Evolutionary conservation across 1,140 invertebrate species (phyloP).

Genomic region (Lysiphlebus fabarum): DNA sequence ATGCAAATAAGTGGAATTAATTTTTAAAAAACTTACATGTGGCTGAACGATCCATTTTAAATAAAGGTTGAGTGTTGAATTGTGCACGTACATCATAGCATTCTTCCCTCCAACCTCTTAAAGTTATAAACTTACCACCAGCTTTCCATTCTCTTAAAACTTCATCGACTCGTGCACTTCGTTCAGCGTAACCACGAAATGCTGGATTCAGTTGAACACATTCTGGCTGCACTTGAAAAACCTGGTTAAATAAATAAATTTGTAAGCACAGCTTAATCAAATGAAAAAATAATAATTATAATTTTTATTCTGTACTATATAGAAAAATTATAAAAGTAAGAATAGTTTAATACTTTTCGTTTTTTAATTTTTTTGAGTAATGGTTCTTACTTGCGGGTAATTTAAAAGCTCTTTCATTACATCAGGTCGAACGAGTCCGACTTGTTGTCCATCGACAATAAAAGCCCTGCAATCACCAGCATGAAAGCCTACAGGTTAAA

Average conservation of each 20-base stretch:
- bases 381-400: slow-evolving; percentile 72
- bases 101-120: slow-evolving; percentile 90
- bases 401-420: slow-evolving; percentile 74
- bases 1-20: not conserved
- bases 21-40: slow-evolving; percentile 64
- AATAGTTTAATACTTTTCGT: not conserved
- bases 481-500: slow-evolving; percentile 60
- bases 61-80: slow-evolving; percentile 66
- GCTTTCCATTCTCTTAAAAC: slow-evolving; percentile 71
- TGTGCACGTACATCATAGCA: slow-evolving; percentile 80
- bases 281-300: not conserved
- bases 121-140: slow-evolving; percentile 62
- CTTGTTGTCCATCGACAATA: slow-evolving; percentile 80
- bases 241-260: slow-evolving; percentile 46
- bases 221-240: slow-evolving; percentile 68
- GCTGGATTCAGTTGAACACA: slow-evolving; percentile 80
- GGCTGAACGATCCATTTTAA: slow-evolving; percentile 89
- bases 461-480: slow-evolving; percentile 79
- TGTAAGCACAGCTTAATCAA: too few relatives aligned
- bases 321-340: slow-evolving; percentile 5
- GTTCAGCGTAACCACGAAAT: slow-evolving; percentile 76
- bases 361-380: not conserved
- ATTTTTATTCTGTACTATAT: not conserved
- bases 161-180: slow-evolving; percentile 73
- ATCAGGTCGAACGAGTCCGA: slow-evolving; percentile 80